Percentiles rank a stretch among this genome's conserved stretches.
Evolutionary conservation across 2,797 vertebrate genomes (phyloP).

Genomic region (Adelosebastes latens): DNA sequence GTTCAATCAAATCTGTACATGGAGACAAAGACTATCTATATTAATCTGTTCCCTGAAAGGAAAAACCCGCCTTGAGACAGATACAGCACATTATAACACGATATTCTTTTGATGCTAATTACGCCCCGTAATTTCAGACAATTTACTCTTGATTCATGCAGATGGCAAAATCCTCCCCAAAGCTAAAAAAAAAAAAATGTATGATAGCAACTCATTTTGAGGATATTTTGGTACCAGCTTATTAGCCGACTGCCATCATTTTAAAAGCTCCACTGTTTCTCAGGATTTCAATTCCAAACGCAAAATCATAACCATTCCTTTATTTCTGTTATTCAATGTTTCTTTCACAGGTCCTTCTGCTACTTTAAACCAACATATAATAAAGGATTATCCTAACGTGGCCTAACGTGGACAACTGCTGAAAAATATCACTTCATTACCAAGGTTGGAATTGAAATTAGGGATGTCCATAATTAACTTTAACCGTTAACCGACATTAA

Average conservation of each 20-base stretch:
- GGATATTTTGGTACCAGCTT: not conserved
- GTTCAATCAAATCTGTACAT: conserved; percentile 45
- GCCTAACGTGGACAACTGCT: too few species aligned
- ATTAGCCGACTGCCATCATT: not conserved
- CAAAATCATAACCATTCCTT: not conserved
- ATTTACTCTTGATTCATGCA: not conserved
- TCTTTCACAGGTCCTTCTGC: too few species aligned
- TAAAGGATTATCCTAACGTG: too few species aligned
- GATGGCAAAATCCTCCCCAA: not conserved
- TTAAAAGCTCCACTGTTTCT: not conserved
- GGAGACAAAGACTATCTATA: conserved; percentile 18
- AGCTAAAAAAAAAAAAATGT: not conserved
- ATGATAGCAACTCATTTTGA: not conserved
- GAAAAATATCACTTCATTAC: too few species aligned
- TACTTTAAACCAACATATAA: too few species aligned
- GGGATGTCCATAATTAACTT: too few species aligned
- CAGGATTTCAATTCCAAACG: not conserved
- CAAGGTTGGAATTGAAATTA: too few species aligned
- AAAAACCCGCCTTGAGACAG: not conserved
- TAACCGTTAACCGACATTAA: too few species aligned
- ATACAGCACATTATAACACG: not conserved
- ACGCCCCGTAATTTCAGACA: not conserved
- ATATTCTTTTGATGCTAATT: conserved; percentile 7
- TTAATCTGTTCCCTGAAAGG: conserved; percentile 12
- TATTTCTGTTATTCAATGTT: not conserved